These are phyloP conservation scores for Rhynchotus rufescens DNA, from an alignment of 2,797 vertebrate genomes.

Conservation along the genomic window DNA sequence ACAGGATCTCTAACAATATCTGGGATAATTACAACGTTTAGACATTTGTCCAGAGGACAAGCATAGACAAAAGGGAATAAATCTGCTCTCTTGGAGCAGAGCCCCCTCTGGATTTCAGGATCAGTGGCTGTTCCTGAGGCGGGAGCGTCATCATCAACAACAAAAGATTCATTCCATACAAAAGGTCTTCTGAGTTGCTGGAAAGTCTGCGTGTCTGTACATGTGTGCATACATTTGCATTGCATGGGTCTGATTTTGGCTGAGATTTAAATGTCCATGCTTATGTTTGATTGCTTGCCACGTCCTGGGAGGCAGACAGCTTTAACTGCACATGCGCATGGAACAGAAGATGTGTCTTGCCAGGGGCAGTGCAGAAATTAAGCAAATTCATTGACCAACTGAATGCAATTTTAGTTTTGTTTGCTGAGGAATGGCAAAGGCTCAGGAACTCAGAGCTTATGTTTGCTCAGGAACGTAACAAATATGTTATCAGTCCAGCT, in stretches of 20 bases:
- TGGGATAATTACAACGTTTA: background rate
- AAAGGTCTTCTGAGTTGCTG: background rate
- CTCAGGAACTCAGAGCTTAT: background rate
- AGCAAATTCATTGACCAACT: background rate
- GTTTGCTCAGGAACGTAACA: background rate
- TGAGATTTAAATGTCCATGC: background rate
- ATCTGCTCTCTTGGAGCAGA: background rate
- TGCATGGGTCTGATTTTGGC: background rate
- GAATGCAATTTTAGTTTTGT: background rate
- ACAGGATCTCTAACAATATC: background rate
- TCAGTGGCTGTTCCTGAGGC: background rate
- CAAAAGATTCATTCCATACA: background rate
- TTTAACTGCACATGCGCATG: fast-evolving
- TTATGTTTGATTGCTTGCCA: slow-evolving; percentile 8
- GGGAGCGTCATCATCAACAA: background rate
- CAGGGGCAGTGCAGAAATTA: background rate
- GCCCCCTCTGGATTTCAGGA: background rate
- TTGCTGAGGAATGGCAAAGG: background rate
- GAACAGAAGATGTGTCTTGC: background rate
- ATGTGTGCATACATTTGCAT: background rate
- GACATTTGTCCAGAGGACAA: background rate
- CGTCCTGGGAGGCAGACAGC: background rate
- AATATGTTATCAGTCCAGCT: background rate
- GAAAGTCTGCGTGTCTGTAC: fast-evolving
- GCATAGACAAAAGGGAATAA: background rate